Evolutionary conservation across 2,113 vertebrate species (phyloP).

Genomic region (Laterallus jamaicensis): DNA sequence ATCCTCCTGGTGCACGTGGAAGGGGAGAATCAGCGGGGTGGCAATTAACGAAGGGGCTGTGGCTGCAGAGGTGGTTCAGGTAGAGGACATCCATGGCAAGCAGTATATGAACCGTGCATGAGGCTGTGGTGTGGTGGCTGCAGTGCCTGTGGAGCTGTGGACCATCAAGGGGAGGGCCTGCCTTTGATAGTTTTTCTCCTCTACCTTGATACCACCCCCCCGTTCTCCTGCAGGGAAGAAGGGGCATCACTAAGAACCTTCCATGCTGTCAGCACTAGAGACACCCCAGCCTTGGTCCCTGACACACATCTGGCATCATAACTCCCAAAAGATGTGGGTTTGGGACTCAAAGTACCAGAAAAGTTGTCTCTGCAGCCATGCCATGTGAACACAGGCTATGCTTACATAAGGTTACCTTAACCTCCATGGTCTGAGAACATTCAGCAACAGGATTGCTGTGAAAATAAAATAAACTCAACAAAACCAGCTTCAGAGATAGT

Average conservation of each 20-base stretch:
- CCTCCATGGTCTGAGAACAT: background rate
- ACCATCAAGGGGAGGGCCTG: background rate
- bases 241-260: background rate
- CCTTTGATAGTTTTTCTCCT: rapidly evolving
- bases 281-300: background rate
- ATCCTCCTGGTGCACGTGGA: background rate
- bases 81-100: rapidly evolving
- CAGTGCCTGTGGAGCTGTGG: background rate
- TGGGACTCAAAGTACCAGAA: background rate
- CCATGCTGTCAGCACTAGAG: rapidly evolving
- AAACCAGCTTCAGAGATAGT: background rate
- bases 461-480: background rate
- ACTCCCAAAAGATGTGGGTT: background rate
- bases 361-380: background rate
- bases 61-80: background rate
- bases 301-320: background rate
- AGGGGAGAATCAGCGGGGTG: rapidly evolving
- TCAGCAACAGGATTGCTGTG: background rate
- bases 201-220: background rate
- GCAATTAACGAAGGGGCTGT: background rate
- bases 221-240: background rate
- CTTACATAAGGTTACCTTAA: background rate
- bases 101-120: rapidly evolving
- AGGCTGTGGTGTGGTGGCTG: background rate
- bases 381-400: rapidly evolving